phyloP scores from a whole-genome alignment of 37 sponge, comb jelly and placozoan species.

The Tethya wilhelma region DNA sequence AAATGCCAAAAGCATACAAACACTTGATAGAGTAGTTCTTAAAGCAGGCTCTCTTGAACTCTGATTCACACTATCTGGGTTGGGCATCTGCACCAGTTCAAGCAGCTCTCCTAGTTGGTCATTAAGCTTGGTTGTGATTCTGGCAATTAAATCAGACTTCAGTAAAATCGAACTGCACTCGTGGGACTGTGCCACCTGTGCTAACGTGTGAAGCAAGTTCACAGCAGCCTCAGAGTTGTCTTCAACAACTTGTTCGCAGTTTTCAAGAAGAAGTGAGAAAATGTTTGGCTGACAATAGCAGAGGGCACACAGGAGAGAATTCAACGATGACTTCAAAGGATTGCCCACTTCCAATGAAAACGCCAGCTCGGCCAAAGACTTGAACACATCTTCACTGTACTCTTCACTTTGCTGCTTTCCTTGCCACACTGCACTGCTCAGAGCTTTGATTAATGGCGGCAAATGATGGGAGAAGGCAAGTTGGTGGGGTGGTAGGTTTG shows the following conservation, averaged over 20 bases:
- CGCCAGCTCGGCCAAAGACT: constrained; percentile 40
- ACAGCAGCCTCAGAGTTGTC: background rate
- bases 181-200: constrained; percentile 40
- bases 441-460: constrained; percentile 35
- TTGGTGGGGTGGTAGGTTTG: constrained; percentile 14
- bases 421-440: constrained; percentile 46
- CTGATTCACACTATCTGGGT: background rate
- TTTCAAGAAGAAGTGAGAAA: constrained; percentile 29
- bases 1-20: constrained; percentile 45
- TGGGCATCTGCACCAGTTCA: background rate
- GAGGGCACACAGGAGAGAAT: constrained; percentile 60
- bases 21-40: background rate
- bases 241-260: constrained; percentile 15
- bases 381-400: constrained; percentile 15
- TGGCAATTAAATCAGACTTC: constrained; percentile 9
- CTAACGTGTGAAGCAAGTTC: constrained; percentile 51
- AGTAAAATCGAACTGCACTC: constrained; percentile 29
- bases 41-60: background rate
- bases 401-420: background rate
- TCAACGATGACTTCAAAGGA: constrained; percentile 34
- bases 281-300: constrained; percentile 19
- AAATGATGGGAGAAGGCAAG: background rate
- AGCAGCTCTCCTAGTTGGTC: constrained; percentile 17
- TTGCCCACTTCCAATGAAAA: constrained; percentile 24
- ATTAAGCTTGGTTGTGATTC: constrained; percentile 13